Percentiles rank a stretch among this genome's conserved stretches.
Evolutionary conservation across 2,113 vertebrate genomes (phyloP).

Genomic region (Lophotis ruficrista): DNA sequence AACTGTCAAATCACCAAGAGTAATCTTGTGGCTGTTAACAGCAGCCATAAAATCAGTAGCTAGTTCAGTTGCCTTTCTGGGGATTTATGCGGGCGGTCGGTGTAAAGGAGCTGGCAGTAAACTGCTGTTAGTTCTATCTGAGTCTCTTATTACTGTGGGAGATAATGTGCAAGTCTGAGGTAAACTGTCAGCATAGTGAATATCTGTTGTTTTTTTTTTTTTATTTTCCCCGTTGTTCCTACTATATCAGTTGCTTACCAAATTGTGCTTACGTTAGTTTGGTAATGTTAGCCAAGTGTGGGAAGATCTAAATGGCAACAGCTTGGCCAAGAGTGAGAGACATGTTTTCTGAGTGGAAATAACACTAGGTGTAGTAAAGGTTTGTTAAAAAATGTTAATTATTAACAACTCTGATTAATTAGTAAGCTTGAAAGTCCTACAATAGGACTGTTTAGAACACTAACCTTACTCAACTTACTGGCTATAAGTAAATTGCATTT

Average conservation of each 20-base stretch:
- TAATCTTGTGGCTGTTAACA: not conserved
- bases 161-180: not conserved
- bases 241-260: not conserved
- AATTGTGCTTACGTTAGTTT: not conserved
- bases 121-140: not conserved
- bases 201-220: not conserved
- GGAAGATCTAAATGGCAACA: not conserved
- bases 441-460: not conserved
- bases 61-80: not conserved
- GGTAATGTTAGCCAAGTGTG: not conserved
- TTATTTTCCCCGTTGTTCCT: not conserved
- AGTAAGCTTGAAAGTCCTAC: not conserved
- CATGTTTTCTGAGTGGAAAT: not conserved
- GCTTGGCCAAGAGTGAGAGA: not conserved
- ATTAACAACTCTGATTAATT: not conserved
- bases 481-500: conserved; percentile 38
- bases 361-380: not conserved
- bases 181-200: not conserved
- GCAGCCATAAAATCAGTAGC: not conserved
- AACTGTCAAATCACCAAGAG: not conserved
- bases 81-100: accelerated
- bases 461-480: not conserved
- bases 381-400: not conserved
- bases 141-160: not conserved
- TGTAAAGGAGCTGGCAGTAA: not conserved